Conservation (phyloP, 2,888 invertebrate species). For the Parelbella ahira region DNA sequence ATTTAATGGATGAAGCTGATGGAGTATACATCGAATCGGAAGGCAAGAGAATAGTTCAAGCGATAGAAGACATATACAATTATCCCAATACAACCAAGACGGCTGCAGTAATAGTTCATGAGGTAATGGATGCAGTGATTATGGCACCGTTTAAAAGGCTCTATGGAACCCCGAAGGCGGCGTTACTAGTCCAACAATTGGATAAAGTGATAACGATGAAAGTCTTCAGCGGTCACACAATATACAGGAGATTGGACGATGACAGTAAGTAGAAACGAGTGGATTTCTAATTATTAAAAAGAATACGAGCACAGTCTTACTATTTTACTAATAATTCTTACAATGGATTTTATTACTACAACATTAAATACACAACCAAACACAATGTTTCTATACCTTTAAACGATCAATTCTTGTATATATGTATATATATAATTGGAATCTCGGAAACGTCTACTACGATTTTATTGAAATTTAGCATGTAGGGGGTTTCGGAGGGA, state of each 20-base stretch:
- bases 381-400: too few relatives aligned
- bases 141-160: constrained; percentile 13
- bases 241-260: neutral
- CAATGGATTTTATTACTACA: too few relatives aligned
- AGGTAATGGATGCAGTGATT: constrained; percentile 9
- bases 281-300: too few relatives aligned
- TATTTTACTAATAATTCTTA: too few relatives aligned
- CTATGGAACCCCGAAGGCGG: constrained; percentile 11
- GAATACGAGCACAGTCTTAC: too few relatives aligned
- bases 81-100: constrained; percentile 4
- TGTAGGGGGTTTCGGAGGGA: too few relatives aligned
- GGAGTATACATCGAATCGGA: constrained; percentile 14
- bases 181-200: constrained; percentile 4
- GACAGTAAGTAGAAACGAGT: too few relatives aligned
- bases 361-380: too few relatives aligned
- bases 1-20: constrained; percentile 19
- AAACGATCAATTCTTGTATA: too few relatives aligned
- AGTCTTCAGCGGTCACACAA: neutral
- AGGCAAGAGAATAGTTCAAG: neutral
- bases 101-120: neutral
- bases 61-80: constrained; percentile 5
- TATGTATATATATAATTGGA: too few relatives aligned
- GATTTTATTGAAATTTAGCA: too few relatives aligned
- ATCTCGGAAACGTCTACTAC: too few relatives aligned
- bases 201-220: neutral